A percentile compares a stretch with the other conserved stretches of the same genome.
Evolutionary conservation across 2,888 invertebrate genomes (phyloP).

Genomic region (Drosophila helvetica): DNA sequence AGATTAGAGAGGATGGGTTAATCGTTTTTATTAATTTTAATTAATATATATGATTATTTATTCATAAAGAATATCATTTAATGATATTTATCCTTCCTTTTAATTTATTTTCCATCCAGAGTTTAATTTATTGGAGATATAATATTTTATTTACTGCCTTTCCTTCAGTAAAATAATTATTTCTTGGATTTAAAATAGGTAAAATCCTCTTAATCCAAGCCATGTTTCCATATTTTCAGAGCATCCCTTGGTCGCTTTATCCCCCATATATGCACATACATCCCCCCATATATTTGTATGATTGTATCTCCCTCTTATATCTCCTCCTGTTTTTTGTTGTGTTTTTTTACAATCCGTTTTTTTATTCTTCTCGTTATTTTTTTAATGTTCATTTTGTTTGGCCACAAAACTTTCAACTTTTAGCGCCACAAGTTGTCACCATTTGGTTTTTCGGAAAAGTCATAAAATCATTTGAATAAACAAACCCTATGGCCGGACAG

Average conservation of each 20-base stretch:
- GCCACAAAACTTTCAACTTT: slow-evolving; percentile 74
- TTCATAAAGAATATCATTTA: too few relatives aligned
- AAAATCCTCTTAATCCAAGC: neutral
- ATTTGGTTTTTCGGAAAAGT: slow-evolving; percentile 72
- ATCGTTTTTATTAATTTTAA: too few relatives aligned
- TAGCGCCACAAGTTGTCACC: slow-evolving; percentile 78
- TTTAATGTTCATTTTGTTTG: slow-evolving; percentile 54
- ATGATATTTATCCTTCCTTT: neutral
- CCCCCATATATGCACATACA: too few relatives aligned
- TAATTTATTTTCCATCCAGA: too few relatives aligned
- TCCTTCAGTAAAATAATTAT: neutral
- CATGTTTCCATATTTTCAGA: neutral
- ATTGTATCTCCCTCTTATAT: neutral
- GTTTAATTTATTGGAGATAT: neutral
- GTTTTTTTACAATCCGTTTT: slow-evolving; percentile 33
- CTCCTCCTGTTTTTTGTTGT: too few relatives aligned
- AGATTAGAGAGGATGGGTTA: neutral
- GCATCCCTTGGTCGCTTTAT: neutral
- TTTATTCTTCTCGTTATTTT: slow-evolving; percentile 16
- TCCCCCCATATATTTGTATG: neutral
- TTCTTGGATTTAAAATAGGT: neutral
- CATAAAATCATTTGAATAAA: slow-evolving; percentile 77
- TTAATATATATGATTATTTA: too few relatives aligned
- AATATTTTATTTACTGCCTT: neutral
- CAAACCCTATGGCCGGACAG: slow-evolving; percentile 43